Evolutionary conservation across 1,140 invertebrate genomes (phyloP).

Genomic region (Zaprionus ghesquierei): DNA sequence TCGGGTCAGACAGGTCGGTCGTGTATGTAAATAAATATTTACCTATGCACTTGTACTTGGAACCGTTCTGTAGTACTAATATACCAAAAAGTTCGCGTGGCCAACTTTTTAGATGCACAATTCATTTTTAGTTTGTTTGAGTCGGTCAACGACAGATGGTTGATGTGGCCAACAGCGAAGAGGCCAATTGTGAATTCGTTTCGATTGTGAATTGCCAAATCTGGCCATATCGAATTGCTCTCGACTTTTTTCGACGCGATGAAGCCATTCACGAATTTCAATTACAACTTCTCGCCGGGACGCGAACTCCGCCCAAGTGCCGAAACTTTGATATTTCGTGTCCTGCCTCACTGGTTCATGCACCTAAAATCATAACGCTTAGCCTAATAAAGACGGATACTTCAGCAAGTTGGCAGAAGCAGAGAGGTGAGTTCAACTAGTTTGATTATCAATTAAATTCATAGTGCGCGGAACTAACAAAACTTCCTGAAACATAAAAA

Average conservation of each 20-base stretch:
- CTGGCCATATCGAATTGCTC: background rate
- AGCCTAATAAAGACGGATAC: slow-evolving; percentile 12
- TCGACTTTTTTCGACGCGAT: slow-evolving; percentile 42
- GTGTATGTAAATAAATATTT: background rate
- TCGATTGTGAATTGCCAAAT: background rate
- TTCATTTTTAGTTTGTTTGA: slow-evolving; percentile 4
- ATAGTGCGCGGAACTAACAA: background rate
- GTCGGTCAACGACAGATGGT: slow-evolving; percentile 22
- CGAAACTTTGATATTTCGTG: background rate
- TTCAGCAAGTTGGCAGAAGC: slow-evolving; percentile 4
- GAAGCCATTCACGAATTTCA: slow-evolving; percentile 74
- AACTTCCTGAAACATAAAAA: slow-evolving; percentile 1
- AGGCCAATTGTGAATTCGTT: background rate
- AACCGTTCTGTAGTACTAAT: background rate
- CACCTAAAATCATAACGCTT: slow-evolving; percentile 39
- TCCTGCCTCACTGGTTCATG: slow-evolving; percentile 7
- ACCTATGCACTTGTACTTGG: background rate
- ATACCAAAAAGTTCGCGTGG: background rate
- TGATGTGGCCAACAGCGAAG: background rate
- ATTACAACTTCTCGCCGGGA: slow-evolving; percentile 76
- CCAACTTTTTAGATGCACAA: slow-evolving; percentile 17
- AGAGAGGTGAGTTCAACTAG: slow-evolving; percentile 1
- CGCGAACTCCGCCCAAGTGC: slow-evolving; percentile 38
- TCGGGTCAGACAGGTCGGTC: background rate
- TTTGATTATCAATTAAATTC: background rate